Conservation (phyloP, 2,113 vertebrate genomes). For the Rhinoderma darwinii region DNA sequence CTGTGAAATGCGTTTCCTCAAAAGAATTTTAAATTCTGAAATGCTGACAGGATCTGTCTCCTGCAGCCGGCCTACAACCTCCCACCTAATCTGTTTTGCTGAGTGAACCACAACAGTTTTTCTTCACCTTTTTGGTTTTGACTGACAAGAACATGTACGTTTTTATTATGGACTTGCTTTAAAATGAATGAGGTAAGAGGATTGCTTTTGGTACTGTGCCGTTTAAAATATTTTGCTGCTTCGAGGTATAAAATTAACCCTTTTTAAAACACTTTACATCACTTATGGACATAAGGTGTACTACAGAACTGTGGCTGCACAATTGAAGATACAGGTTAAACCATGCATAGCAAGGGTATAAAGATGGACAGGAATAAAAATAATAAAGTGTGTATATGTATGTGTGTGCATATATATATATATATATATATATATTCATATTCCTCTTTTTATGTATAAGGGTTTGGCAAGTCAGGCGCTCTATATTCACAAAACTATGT, state of each 20-base stretch:
- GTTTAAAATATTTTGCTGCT: background rate
- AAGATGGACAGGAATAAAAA: too few species aligned
- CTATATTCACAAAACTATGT: too few species aligned
- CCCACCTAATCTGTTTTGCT: slow-evolving; percentile 48
- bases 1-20: slow-evolving; percentile 54
- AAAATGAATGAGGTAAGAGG: background rate
- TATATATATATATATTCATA: too few species aligned
- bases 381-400: too few species aligned
- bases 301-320: too few species aligned
- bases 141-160: background rate
- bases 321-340: background rate
- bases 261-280: background rate
- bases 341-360: background rate
- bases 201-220: background rate
- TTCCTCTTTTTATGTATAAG: too few species aligned
- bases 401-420: too few species aligned
- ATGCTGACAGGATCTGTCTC: slow-evolving; percentile 48
- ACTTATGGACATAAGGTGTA: background rate
- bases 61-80: background rate
- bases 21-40: slow-evolving; percentile 46
- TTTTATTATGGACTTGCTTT: background rate
- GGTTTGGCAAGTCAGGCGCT: too few species aligned
- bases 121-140: background rate
- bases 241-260: background rate
- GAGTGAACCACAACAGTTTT: slow-evolving; percentile 44